Base-by-base conservation (phyloP, 2,797 vertebrate genomes). In the Channa striata region DNA sequence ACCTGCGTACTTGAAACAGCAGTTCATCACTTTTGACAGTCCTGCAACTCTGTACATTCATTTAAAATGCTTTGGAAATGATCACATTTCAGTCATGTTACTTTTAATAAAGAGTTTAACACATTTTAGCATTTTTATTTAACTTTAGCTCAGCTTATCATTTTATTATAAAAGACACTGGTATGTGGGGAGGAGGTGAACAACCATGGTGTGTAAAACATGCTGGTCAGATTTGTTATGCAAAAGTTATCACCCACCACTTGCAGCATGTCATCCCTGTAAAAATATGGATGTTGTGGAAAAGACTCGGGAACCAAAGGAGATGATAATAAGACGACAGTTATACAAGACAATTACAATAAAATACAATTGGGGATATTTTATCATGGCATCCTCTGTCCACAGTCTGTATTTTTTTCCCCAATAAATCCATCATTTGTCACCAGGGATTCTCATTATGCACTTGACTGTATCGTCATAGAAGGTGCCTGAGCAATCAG, bases 401-500 rank as follows among this genome's bases (percentile, higher is more conserved):
- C 1, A 33, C 11, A 2, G 16, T 58, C 67, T 42, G 20, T 7
- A 12, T 34, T 46, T 42, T 47, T 9, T 44, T 30, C n/a, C 5
- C 5, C 3, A 1, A 30, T 43, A 9, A 42, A 46, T 21, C 20
- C 8, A 58, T 84, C 68, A 82, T 30, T 86, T 48, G 50, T 83
- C 78, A 69, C 4, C 12, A 59, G 74, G 86, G 57, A 94, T 81
- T 56, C 92, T 85, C 62, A 94, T 61, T 0, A 60, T 67, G 67
- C 90, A 94, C 75, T 90, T 93, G 37, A 93, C 19, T 1, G 89
- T 91, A 80, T 95, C 95, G 2, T 94, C 90, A 82, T 96, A 97
- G 85, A 96, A 96, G 0, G 84, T 93, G 19, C 95, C 96, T 0
- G 89, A 83, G 68, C 94, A 94, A 76, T 96, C 94, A 0, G 95